These are phyloP conservation scores for Channa maculata DNA, from an alignment of 2,113 vertebrate species.

Conservation along the genomic window DNA sequence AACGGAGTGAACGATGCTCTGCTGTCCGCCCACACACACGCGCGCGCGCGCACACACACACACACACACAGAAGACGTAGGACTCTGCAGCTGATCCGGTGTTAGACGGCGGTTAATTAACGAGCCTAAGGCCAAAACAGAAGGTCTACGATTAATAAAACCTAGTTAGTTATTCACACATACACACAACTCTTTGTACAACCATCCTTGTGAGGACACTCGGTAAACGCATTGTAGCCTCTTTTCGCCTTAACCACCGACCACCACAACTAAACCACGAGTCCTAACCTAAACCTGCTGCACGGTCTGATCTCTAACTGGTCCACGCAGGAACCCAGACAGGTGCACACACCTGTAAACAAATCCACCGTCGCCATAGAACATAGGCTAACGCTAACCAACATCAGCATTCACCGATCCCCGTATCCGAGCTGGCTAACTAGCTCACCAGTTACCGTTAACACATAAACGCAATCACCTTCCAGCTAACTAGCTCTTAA, in stretches of 20 bases:
- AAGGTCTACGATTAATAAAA: too few species aligned
- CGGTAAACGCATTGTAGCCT: too few species aligned
- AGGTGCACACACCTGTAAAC: constrained; percentile 34
- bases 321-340: not conserved
- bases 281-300: too few species aligned
- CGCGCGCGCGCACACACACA: not conserved
- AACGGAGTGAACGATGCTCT: constrained; percentile 14
- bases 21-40: constrained; percentile 19
- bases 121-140: constrained; percentile 23
- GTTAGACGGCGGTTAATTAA: constrained; percentile 17
- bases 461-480: too few species aligned
- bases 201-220: too few species aligned
- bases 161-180: too few species aligned
- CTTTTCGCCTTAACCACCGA: too few species aligned
- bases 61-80: not conserved
- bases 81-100: not conserved
- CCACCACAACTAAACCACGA: too few species aligned
- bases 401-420: too few species aligned
- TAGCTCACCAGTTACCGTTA: not conserved
- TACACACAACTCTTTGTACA: too few species aligned
- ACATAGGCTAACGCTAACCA: too few species aligned
- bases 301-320: too few species aligned
- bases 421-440: not conserved
- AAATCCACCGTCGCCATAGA: constrained; percentile 5
- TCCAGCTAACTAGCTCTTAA: constrained; percentile 1